phyloP scores from a whole-genome alignment of 2,888 invertebrate genomes.

The Xiphydria camelus region DNA sequence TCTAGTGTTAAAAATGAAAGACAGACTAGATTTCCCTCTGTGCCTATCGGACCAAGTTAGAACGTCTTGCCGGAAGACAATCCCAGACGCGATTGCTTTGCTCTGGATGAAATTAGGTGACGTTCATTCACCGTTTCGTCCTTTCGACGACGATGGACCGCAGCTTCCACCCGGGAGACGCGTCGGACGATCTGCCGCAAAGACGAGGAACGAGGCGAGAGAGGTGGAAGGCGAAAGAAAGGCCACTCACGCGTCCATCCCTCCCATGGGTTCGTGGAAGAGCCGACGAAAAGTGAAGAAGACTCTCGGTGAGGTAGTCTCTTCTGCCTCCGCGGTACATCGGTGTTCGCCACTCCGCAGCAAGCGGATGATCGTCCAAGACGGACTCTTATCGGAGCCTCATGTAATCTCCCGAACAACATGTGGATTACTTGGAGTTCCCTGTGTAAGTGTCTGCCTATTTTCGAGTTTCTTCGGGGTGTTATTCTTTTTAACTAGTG shows the following conservation, averaged over 20 bases:
- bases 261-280: slow-evolving; percentile 25
- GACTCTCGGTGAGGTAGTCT: slow-evolving; percentile 22
- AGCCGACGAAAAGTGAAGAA: slow-evolving; percentile 37
- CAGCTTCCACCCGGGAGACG: not conserved
- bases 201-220: slow-evolving; percentile 17
- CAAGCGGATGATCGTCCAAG: slow-evolving; percentile 35
- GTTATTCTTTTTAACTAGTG: too few relatives aligned
- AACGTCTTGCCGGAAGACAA: too few relatives aligned
- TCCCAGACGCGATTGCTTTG: too few relatives aligned
- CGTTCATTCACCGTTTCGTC: too few relatives aligned
- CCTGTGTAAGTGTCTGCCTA: slow-evolving; percentile 39
- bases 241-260: slow-evolving; percentile 20
- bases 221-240: slow-evolving; percentile 37
- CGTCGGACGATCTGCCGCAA: not conserved
- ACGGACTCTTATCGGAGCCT: too few relatives aligned
- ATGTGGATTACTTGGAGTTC: slow-evolving; percentile 40
- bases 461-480: not conserved
- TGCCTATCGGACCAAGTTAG: too few relatives aligned
- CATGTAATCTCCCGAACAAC: slow-evolving; percentile 43
- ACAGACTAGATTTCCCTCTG: too few relatives aligned
- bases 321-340: slow-evolving; percentile 34
- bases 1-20: too few relatives aligned
- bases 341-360: slow-evolving; percentile 36
- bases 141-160: too few relatives aligned
- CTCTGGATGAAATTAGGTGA: too few relatives aligned